Evolutionary conservation across 2,888 invertebrate genomes (phyloP).

Genomic region (Agrochola lota): DNA sequence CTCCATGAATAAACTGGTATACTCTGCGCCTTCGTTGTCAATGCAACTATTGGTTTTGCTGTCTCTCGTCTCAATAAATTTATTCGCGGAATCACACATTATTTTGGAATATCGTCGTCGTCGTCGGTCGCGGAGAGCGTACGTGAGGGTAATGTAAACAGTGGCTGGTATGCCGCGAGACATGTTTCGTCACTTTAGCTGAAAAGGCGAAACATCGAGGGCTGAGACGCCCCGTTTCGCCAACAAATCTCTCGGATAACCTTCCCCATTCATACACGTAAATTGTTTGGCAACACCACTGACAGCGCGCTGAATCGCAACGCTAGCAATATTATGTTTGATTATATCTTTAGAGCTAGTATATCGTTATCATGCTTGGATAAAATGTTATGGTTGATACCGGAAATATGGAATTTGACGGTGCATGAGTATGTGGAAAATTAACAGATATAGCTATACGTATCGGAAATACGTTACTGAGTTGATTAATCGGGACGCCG

Average conservation of each 20-base stretch:
- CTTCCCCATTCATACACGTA: conserved; percentile 73
- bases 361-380: conserved; percentile 19
- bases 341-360: conserved; percentile 47
- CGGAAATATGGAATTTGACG: neutral
- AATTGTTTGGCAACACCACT: conserved; percentile 71
- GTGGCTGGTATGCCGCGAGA: conserved; percentile 73
- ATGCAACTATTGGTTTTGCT: conserved; percentile 72
- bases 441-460: neutral
- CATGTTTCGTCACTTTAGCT: conserved; percentile 87
- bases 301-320: conserved; percentile 61
- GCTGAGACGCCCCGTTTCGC: conserved; percentile 72
- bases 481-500: no score
- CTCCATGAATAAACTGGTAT: conserved; percentile 57
- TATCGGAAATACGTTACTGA: no score
- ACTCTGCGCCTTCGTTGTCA: conserved; percentile 53
- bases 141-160: conserved; percentile 86
- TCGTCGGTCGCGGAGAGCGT: conserved; percentile 60
- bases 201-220: conserved; percentile 77
- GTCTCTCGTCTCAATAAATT: conserved; percentile 72
- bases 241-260: conserved; percentile 77
- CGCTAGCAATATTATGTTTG: conserved; percentile 58
- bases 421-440: neutral
- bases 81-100: conserved; percentile 79
- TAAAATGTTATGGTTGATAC: neutral
- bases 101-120: conserved; percentile 76